Conservation (phyloP, 2,888 invertebrate genomes). For the Drosophila differens region DNA sequence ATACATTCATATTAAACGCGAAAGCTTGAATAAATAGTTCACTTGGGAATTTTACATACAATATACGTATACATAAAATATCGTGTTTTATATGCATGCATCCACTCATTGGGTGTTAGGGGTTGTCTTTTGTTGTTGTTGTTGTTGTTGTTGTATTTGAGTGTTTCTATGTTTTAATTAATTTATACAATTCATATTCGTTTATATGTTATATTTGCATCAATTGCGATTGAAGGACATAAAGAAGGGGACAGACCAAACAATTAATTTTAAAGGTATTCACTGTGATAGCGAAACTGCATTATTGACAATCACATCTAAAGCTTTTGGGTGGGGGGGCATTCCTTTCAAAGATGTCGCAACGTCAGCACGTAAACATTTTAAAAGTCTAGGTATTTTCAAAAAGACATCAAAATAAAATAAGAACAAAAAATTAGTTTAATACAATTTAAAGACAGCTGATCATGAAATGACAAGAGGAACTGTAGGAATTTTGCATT, state of each 20-base stretch:
- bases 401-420: slow-evolving; percentile 11
- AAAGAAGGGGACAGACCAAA: slow-evolving; percentile 18
- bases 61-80: slow-evolving; percentile 11
- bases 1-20: slow-evolving; percentile 33
- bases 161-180: slow-evolving; percentile 23
- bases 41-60: slow-evolving; percentile 20
- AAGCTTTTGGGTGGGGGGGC: slow-evolving; percentile 5
- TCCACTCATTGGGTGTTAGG: slow-evolving; percentile 1
- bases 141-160: slow-evolving; percentile 9
- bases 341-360: slow-evolving; percentile 21
- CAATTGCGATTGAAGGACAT: slow-evolving; percentile 31
- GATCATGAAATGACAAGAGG: slow-evolving; percentile 25
- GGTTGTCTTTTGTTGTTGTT: slow-evolving; percentile 21
- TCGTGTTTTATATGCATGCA: slow-evolving; percentile 6
- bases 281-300: neutral
- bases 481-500: slow-evolving; percentile 35
- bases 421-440: neutral
- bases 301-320: slow-evolving; percentile 12
- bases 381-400: slow-evolving; percentile 28
- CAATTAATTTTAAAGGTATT: slow-evolving; percentile 6
- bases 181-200: slow-evolving; percentile 45
- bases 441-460: slow-evolving; percentile 32
- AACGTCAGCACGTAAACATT: slow-evolving; percentile 13
- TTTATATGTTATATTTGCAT: slow-evolving; percentile 29
- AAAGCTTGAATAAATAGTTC: slow-evolving; percentile 29